Evolutionary conservation across 2,113 vertebrate species (phyloP).

Genomic region (Cisticola juncidis): DNA sequence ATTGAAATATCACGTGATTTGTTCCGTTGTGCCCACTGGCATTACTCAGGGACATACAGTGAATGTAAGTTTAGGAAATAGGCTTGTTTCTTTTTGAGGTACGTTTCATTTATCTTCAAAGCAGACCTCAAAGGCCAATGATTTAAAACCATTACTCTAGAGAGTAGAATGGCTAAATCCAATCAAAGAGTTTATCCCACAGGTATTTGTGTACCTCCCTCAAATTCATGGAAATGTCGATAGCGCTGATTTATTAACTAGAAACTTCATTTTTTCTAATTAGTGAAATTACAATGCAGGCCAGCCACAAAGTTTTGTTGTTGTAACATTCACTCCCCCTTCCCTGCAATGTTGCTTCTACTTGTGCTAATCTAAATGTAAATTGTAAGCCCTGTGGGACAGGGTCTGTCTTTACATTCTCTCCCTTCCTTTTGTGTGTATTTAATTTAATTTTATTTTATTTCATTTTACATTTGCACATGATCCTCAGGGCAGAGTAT

Average conservation of each 20-base stretch:
- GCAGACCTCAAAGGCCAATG: not conserved
- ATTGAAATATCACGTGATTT: not conserved
- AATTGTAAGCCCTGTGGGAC: slow-evolving; percentile 1
- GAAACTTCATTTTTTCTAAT: slow-evolving; percentile 3
- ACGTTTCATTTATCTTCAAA: not conserved
- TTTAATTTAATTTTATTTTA: not conserved
- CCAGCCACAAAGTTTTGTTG: not conserved
- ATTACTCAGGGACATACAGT: not conserved
- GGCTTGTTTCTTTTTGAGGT: not conserved
- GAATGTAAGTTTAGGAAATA: not conserved
- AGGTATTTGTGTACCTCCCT: not conserved
- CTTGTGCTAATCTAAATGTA: slow-evolving; percentile 24
- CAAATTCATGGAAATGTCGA: not conserved
- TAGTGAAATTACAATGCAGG: not conserved
- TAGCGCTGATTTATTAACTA: not conserved
- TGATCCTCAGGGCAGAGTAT: not conserved
- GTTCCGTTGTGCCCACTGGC: not conserved
- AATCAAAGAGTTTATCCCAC: not conserved
- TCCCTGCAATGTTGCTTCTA: not conserved
- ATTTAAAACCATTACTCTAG: not conserved
- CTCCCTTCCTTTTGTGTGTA: not conserved
- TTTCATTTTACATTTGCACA: not conserved
- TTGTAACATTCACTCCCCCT: not conserved
- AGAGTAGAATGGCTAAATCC: not conserved
- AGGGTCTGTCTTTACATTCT: not conserved